Evolutionary conservation across 2,888 invertebrate species (phyloP).

Genomic region (Apodemia duryi): DNA sequence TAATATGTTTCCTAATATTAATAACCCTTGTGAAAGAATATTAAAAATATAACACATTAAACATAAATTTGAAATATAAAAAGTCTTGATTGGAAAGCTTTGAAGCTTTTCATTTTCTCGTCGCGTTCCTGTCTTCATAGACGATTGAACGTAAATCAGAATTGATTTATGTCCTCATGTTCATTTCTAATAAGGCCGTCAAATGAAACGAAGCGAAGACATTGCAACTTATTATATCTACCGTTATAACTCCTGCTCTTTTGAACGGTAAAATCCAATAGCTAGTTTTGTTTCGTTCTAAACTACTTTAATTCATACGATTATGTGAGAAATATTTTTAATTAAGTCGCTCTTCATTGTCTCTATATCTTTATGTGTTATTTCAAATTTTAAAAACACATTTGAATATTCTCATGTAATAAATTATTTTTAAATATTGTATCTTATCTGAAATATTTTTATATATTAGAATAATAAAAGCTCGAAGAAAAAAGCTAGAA

Average conservation of each 20-base stretch:
- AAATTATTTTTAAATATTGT: no score
- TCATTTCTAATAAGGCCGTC: slow-evolving; percentile 18
- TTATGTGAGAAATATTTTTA: background rate
- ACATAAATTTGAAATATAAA: background rate
- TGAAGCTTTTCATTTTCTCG: slow-evolving; percentile 1
- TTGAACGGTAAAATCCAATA: slow-evolving; percentile 49
- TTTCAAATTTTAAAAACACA: no score
- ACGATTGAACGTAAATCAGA: slow-evolving; percentile 1
- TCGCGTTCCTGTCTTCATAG: background rate
- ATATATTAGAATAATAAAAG: no score
- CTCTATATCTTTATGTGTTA: background rate
- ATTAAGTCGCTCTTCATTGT: background rate
- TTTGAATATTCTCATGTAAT: no score
- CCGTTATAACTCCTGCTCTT: slow-evolving; percentile 45
- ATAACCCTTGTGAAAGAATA: no score
- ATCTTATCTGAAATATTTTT: no score
- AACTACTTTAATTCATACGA: background rate
- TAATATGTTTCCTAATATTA: no score
- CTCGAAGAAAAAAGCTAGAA: no score
- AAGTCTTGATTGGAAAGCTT: slow-evolving; percentile 6
- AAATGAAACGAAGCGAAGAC: slow-evolving; percentile 28
- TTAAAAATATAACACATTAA: background rate
- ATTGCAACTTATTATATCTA: slow-evolving; percentile 34
- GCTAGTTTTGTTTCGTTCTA: slow-evolving; percentile 1
- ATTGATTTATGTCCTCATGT: slow-evolving; percentile 5